Conservation (phyloP, 2,797 vertebrate genomes). For the Percopsis omiscomaycus region DNA sequence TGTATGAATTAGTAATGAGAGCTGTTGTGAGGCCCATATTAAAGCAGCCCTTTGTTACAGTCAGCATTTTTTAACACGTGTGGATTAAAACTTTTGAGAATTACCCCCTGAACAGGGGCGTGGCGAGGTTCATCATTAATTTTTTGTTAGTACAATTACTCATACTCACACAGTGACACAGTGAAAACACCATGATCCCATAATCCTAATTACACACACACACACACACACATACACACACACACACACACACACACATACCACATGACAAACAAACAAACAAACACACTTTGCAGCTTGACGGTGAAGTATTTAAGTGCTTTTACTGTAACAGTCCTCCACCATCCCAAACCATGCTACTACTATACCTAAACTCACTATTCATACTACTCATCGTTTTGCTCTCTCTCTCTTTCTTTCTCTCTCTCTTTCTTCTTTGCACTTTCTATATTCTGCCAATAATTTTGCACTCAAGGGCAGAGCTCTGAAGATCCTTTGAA, state of each 20-base stretch:
- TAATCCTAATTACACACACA: conserved; percentile 23
- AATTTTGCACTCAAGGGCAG: conserved; percentile 32
- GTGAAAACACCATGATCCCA: conserved; percentile 27
- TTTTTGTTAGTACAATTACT: conserved; percentile 27
- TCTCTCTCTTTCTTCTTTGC: conserved; percentile 2
- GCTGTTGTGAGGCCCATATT: conserved; percentile 49
- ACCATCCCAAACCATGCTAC: conserved; percentile 10
- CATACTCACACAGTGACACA: conserved; percentile 14
- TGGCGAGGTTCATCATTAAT: conserved; percentile 19
- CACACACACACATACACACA: conserved; percentile 1
- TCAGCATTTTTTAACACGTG: conserved; percentile 41
- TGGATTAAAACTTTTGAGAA: neutral
- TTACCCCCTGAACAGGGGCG: neutral
- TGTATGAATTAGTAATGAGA: conserved; percentile 65
- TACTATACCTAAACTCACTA: conserved; percentile 23
- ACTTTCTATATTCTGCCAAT: conserved; percentile 17
- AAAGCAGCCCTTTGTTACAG: conserved; percentile 35
- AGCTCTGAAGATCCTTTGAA: conserved; percentile 33
- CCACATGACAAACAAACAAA: neutral
- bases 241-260: conserved; percentile 9
- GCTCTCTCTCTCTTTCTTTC: neutral
- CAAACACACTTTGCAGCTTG: neutral
- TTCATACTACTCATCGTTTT: conserved; percentile 20
- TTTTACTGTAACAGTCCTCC: conserved; percentile 32
- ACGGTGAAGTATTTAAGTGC: conserved; percentile 41